Conservation (phyloP, 1,140 invertebrate genomes). For the Drosophila athabasca region DNA sequence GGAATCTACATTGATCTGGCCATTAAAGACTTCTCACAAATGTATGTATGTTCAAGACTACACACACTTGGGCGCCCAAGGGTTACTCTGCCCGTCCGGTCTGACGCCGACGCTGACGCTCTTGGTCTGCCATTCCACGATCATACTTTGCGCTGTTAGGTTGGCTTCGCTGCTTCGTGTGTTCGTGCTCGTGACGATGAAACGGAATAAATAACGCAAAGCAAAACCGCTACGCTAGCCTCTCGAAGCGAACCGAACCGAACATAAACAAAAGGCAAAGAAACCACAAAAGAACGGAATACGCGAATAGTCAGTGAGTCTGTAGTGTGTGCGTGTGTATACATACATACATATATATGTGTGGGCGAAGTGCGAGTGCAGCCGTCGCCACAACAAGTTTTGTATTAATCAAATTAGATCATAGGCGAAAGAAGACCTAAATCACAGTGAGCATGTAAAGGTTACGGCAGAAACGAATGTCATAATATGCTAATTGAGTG, state of each 20-base stretch:
- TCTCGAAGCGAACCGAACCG: slow-evolving; percentile 41
- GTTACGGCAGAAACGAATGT: slow-evolving; percentile 58
- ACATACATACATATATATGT: background rate
- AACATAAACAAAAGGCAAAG: slow-evolving; percentile 71
- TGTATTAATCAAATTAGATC: slow-evolving; percentile 81
- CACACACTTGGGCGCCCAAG: slow-evolving; percentile 17
- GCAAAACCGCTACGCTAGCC: slow-evolving; percentile 39
- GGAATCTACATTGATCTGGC: background rate
- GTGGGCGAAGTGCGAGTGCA: slow-evolving; percentile 46
- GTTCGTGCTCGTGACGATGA: slow-evolving; percentile 38
- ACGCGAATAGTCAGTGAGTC: slow-evolving; percentile 22
- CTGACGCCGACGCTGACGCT: slow-evolving; percentile 29
- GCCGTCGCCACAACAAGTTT: slow-evolving; percentile 69
- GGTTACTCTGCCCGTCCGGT: slow-evolving; percentile 29
- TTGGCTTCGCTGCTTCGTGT: slow-evolving; percentile 49
- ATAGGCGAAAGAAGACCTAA: slow-evolving; percentile 36
- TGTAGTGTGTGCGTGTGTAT: slow-evolving; percentile 27
- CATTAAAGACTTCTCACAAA: background rate
- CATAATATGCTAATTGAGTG: slow-evolving; percentile 72
- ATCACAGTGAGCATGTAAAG: slow-evolving; percentile 35
- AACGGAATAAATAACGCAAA: slow-evolving; percentile 57
- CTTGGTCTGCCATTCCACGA: slow-evolving; percentile 54
- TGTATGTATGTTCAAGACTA: background rate
- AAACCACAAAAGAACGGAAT: slow-evolving; percentile 60
- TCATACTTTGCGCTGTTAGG: slow-evolving; percentile 73